Percentiles rank a stretch among this genome's conserved stretches.
Evolutionary conservation across 2,113 vertebrate species (phyloP).

Genomic region (Cairina moschata): DNA sequence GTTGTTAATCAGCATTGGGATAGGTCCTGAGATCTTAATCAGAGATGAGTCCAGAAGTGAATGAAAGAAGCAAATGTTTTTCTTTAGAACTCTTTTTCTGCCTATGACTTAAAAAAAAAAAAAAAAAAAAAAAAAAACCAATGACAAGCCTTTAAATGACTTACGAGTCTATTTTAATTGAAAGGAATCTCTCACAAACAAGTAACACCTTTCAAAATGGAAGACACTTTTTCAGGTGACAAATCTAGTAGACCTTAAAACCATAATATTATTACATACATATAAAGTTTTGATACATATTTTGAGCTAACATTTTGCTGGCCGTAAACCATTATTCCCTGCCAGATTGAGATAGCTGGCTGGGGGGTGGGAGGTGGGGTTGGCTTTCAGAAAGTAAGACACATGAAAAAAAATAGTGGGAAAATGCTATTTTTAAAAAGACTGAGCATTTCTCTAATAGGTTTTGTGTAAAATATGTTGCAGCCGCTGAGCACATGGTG

Average conservation of each 20-base stretch:
- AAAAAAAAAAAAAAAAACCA: neutral
- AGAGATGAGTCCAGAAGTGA: neutral
- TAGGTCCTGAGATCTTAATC: neutral
- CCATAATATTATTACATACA: neutral
- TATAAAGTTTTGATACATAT: neutral
- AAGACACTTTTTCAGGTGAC: neutral
- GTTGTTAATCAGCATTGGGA: neutral
- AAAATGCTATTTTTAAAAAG: conserved; percentile 42
- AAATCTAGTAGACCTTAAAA: neutral
- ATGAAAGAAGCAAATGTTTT: neutral
- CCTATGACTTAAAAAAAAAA: neutral
- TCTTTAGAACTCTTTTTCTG: neutral
- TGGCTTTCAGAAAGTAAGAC: neutral
- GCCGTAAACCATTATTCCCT: neutral
- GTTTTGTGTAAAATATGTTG: conserved; percentile 30
- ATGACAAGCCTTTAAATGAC: neutral
- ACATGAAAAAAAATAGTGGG: neutral
- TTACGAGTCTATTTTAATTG: neutral
- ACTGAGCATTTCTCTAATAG: neutral
- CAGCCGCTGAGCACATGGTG: neutral
- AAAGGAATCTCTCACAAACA: neutral
- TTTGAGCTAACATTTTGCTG: conserved; percentile 9
- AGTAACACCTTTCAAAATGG: neutral
- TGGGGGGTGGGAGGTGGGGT: neutral
- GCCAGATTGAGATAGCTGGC: neutral